These are phyloP conservation scores for Maniola jurtina DNA, from an alignment of 1,140 invertebrate genomes.

Conservation along the genomic window DNA sequence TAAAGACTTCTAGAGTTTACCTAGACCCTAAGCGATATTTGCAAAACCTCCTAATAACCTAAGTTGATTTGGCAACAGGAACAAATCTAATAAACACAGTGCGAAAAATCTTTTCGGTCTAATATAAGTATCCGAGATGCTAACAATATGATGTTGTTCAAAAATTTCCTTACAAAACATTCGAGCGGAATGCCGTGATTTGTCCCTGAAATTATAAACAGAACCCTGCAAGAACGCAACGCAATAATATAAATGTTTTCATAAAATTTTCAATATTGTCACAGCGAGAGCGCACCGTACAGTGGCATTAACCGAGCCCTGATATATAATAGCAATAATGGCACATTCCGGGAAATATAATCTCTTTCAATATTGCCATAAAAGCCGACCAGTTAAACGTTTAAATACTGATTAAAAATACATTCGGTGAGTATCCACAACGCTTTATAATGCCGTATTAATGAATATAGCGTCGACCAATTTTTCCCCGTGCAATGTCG, in stretches of 20 bases:
- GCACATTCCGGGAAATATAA: slow-evolving; percentile 34
- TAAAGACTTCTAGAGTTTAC: too few relatives aligned
- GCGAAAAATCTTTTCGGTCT: too few relatives aligned
- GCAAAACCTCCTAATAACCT: too few relatives aligned
- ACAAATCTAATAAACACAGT: too few relatives aligned
- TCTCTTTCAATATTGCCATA: slow-evolving; percentile 39
- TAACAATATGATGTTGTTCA: too few relatives aligned
- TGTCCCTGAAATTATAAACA: too few relatives aligned
- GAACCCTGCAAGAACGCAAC: not conserved
- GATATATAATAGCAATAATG: slow-evolving; percentile 42
- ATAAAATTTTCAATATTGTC: slow-evolving; percentile 31
- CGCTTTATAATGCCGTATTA: slow-evolving; percentile 34
- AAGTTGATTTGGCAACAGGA: too few relatives aligned
- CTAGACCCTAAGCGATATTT: too few relatives aligned
- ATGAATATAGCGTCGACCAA: slow-evolving; percentile 27
- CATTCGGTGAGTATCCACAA: slow-evolving; percentile 33
- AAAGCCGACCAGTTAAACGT: slow-evolving; percentile 39
- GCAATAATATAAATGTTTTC: slow-evolving; percentile 14
- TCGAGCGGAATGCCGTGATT: too few relatives aligned
- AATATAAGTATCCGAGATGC: too few relatives aligned
- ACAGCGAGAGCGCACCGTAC: slow-evolving; percentile 11
- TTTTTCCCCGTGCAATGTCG: slow-evolving; percentile 23
- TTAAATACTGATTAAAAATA: slow-evolving; percentile 49
- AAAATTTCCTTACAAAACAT: too few relatives aligned
- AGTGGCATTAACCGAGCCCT: slow-evolving; percentile 35